A percentile compares a stretch with the other conserved stretches of the same genome.
Evolutionary conservation across 1,140 invertebrate genomes (phyloP).

Genomic region (Atopsyche davidsoni): DNA sequence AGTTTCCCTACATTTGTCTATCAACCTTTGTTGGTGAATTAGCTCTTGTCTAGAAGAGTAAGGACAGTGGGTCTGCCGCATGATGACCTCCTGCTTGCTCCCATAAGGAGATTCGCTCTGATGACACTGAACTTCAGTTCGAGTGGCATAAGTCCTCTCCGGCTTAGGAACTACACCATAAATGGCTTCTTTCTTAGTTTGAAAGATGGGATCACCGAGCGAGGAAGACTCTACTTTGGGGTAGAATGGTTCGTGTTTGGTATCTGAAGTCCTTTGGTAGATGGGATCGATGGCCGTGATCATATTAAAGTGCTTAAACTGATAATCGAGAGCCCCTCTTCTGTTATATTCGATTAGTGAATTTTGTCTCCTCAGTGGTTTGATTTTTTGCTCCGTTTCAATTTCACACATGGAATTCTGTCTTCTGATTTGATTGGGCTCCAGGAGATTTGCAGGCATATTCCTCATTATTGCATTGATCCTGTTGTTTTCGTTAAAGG

Average conservation of each 20-base stretch:
- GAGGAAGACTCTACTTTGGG: slow-evolving; percentile 34
- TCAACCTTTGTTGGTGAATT: slow-evolving; percentile 18
- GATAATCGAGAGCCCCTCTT: slow-evolving; percentile 41
- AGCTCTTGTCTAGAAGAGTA: slow-evolving; percentile 27
- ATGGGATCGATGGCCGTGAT: slow-evolving; percentile 50
- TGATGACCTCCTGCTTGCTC: slow-evolving; percentile 37
- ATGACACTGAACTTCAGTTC: slow-evolving; percentile 38
- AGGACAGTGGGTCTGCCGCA: slow-evolving; percentile 20
- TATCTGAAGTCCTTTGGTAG: slow-evolving; percentile 48
- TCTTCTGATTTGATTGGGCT: slow-evolving; percentile 33
- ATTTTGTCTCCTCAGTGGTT: slow-evolving; percentile 47
- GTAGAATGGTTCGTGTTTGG: slow-evolving; percentile 46
- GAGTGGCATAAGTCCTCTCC: slow-evolving; percentile 42
- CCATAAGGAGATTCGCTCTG: slow-evolving; percentile 43
- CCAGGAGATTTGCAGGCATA: background rate
- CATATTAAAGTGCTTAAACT: slow-evolving; percentile 45
- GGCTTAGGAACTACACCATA: slow-evolving; percentile 47
- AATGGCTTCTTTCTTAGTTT: slow-evolving; percentile 44
- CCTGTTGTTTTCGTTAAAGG: slow-evolving; percentile 42
- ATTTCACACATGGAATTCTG: slow-evolving; percentile 49
- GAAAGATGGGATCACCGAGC: slow-evolving; percentile 37
- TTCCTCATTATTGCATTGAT: background rate
- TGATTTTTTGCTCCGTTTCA: slow-evolving; percentile 49
- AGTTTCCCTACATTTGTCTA: slow-evolving; percentile 1
- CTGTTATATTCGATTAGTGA: slow-evolving; percentile 49